Base-by-base conservation (phyloP, 2,888 invertebrate species). In the Achlya flavicornis region DNA sequence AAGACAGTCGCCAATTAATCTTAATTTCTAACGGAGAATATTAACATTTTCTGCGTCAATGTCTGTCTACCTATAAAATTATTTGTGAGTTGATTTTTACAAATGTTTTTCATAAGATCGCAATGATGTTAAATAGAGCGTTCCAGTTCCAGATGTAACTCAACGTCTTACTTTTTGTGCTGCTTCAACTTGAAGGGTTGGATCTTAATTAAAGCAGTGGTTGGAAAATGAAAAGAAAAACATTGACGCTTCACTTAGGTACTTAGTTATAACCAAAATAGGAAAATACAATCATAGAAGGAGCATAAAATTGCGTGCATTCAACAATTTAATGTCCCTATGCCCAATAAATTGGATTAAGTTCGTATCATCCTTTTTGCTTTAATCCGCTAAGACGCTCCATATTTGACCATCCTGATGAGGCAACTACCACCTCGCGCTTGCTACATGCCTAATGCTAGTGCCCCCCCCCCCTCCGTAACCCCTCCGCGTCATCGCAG, bases 61-160 rank as follows among this genome's bases (percentile, higher is more conserved):
- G 33, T 48, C 32, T 6, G 14, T 26, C 43, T 46, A 61, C 48
- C 43, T 19, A 61, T 61, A 46, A 61, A 61, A 46, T 48, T 14
- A 48, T 46, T n/a, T 43, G 33, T 19, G n/a, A 53, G 53, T 16
- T 16, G 48, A 48, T 48, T 48, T 48, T 48, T 16, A 46, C 3
- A 48, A 48, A 48, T 48, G n/a, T 1, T 35, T 16, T 16, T 48
- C 7, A 0, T 7, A 16, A 16, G 8, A 53, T 19, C 19, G 53
- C 53, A 53, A 16, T 53, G 8, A 10, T 53, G 53, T 19, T 53
- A 53, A 53, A 53, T 19, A 19, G 53, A 19, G 53, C 53, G 53
- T 53, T 19, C 41, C 7, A 41, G 38, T 16, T 4, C 46, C 4
- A 43, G 46, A 48, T 48, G 1, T 48, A 16, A 4, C 53, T 14